phyloP scores from a whole-genome alignment of 1,140 invertebrate species.

The Watersipora subatra region DNA sequence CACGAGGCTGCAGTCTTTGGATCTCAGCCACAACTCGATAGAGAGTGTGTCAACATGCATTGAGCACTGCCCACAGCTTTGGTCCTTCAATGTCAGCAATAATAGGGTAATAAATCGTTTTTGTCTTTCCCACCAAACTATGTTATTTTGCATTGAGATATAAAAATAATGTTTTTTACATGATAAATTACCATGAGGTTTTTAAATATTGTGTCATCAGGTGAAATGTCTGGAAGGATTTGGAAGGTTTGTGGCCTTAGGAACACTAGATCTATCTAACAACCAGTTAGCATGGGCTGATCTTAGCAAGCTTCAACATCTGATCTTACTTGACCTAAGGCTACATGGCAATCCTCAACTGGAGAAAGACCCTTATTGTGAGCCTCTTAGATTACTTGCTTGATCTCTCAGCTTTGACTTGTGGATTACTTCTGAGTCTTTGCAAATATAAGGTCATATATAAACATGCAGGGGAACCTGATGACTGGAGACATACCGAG shows the following conservation, averaged over 20 bases:
- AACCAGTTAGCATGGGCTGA: slow-evolving; percentile 33
- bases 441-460: too few relatives aligned
- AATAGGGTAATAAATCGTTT: slow-evolving; percentile 22
- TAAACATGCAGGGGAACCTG: not conserved
- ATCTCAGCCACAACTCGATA: slow-evolving; percentile 24
- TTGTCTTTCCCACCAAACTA: not conserved
- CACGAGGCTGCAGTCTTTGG: slow-evolving; percentile 21
- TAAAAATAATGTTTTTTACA: not conserved
- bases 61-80: slow-evolving; percentile 25
- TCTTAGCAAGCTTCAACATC: slow-evolving; percentile 28
- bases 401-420: too few relatives aligned
- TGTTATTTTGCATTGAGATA: not conserved
- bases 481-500: too few relatives aligned
- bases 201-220: slow-evolving; percentile 7
- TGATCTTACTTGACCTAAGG: slow-evolving; percentile 33
- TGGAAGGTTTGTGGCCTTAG: slow-evolving; percentile 28
- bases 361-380: slow-evolving; percentile 36
- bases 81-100: slow-evolving; percentile 31
- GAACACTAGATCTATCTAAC: slow-evolving; percentile 30
- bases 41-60: slow-evolving; percentile 20
- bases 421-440: too few relatives aligned
- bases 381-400: too few relatives aligned
- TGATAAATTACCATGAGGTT: not conserved
- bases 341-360: slow-evolving; percentile 34
- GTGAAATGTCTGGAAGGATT: slow-evolving; percentile 25